These are phyloP conservation scores for Gouania willdenowi DNA, from an alignment of 2,797 vertebrate species.

Conservation along the genomic window DNA sequence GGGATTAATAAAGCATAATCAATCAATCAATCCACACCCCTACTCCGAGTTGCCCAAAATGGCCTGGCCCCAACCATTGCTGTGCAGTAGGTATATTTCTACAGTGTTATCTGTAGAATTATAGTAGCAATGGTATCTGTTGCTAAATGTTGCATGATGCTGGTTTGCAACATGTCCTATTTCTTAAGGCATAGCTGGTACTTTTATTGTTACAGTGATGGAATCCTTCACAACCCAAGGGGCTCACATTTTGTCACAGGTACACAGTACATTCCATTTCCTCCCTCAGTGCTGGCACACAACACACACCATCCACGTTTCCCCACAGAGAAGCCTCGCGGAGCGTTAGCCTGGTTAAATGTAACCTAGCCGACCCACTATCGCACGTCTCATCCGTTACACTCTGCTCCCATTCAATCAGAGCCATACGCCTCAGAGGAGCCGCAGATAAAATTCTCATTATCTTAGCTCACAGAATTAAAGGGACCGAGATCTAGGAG, in stretches of 20 bases:
- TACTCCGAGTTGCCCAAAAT: too few species aligned
- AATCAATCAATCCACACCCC: too few species aligned
- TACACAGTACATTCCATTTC: constrained; percentile 52
- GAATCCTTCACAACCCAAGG: constrained; percentile 51
- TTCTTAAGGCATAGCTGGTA: constrained; percentile 28
- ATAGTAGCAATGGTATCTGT: too few species aligned
- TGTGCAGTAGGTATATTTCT: too few species aligned
- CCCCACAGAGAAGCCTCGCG: constrained; percentile 35
- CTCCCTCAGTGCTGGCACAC: constrained; percentile 31
- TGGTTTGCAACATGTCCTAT: constrained; percentile 32
- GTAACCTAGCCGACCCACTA: constrained; percentile 54
- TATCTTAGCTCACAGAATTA: constrained; percentile 75
- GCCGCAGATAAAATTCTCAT: constrained; percentile 77
- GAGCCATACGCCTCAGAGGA: constrained; percentile 62
- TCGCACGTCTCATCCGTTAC: constrained; percentile 74
- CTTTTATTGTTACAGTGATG: constrained; percentile 34
- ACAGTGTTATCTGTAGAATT: too few species aligned
- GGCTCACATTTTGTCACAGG: constrained; percentile 53
- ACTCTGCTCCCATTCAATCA: constrained; percentile 77
- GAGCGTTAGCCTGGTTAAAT: constrained; percentile 32
- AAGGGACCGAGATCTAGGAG: constrained; percentile 56
- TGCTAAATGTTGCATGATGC: constrained; percentile 3
- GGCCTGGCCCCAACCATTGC: too few species aligned
- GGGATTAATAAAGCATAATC: too few species aligned
- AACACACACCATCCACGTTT: constrained; percentile 32